These are phyloP conservation scores for Cydia pomonella DNA, from an alignment of 1,140 invertebrate species.

Conservation along the genomic window DNA sequence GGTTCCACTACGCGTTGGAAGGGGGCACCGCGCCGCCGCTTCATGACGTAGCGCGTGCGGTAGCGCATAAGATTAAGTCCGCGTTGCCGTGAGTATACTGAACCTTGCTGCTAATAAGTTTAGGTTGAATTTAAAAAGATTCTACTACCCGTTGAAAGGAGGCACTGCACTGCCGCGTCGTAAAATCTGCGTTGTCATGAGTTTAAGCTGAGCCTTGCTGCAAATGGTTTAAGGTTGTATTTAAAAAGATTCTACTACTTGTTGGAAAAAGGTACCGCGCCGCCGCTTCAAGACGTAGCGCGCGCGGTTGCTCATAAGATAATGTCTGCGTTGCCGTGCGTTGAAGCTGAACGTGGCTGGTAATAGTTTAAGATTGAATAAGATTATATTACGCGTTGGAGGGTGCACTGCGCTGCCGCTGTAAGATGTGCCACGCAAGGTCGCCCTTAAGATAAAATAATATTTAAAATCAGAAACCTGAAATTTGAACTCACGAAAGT, in stretches of 20 bases:
- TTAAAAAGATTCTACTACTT: slow-evolving; percentile 88
- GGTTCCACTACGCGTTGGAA: slow-evolving; percentile 94
- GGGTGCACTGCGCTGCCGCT: too few relatives aligned
- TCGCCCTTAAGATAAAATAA: too few relatives aligned
- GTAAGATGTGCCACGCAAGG: too few relatives aligned
- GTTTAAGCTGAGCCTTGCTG: slow-evolving; percentile 55
- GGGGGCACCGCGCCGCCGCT: slow-evolving; percentile 87
- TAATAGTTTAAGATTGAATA: too few relatives aligned
- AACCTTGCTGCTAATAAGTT: not conserved
- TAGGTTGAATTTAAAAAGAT: slow-evolving; percentile 54
- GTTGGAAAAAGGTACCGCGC: slow-evolving; percentile 89
- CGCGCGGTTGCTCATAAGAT: slow-evolving; percentile 94
- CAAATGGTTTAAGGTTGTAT: not conserved
- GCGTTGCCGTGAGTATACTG: slow-evolving; percentile 87
- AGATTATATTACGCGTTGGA: too few relatives aligned
- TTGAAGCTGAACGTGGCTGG: too few relatives aligned
- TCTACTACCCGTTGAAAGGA: slow-evolving; percentile 95
- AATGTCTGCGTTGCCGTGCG: slow-evolving; percentile 91
- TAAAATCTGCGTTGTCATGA: slow-evolving; percentile 93
- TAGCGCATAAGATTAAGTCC: slow-evolving; percentile 93
- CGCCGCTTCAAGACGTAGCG: slow-evolving; percentile 91
- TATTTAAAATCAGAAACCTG: too few relatives aligned
- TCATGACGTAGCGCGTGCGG: slow-evolving; percentile 93
- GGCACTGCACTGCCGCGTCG: slow-evolving; percentile 86
- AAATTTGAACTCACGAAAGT: too few relatives aligned